A percentile compares a stretch with the other conserved stretches of the same genome.
Conservation (phyloP, 1,140 invertebrate species). For the Leptopilina clavipes region DNA sequence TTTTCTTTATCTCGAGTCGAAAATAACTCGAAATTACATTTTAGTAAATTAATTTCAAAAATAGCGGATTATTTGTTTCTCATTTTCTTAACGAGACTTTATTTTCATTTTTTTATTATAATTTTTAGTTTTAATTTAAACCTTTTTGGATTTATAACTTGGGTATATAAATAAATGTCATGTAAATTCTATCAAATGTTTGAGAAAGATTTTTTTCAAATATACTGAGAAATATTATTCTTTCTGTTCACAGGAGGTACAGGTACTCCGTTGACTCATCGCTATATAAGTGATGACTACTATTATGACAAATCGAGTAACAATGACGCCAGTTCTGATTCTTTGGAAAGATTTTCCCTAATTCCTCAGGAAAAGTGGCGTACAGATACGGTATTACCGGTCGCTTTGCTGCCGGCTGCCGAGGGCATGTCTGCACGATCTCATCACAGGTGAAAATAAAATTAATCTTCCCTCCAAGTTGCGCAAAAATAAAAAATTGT, state of each 20-base stretch:
- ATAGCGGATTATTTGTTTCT: no score
- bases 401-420: constrained; percentile 63
- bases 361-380: constrained; percentile 65
- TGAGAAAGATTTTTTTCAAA: neutral
- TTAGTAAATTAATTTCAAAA: no score
- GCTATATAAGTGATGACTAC: constrained; percentile 57
- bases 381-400: constrained; percentile 62
- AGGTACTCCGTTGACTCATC: constrained; percentile 54
- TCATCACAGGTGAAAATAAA: constrained; percentile 66
- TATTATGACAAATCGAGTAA: constrained; percentile 56
- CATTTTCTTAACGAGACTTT: no score
- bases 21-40: no score
- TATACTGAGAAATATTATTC: neutral
- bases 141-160: no score
- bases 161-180: no score
- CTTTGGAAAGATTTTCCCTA: constrained; percentile 63
- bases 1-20: neutral
- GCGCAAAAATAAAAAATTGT: neutral
- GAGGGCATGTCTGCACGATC: constrained; percentile 73
- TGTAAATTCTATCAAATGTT: neutral
- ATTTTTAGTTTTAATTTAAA: no score
- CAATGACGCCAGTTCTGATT: constrained; percentile 57
- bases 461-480: no score
- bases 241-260: constrained; percentile 55
- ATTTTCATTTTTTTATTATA: no score